Base-by-base conservation (phyloP, 2,888 invertebrate species). In the Meta bourneti region DNA sequence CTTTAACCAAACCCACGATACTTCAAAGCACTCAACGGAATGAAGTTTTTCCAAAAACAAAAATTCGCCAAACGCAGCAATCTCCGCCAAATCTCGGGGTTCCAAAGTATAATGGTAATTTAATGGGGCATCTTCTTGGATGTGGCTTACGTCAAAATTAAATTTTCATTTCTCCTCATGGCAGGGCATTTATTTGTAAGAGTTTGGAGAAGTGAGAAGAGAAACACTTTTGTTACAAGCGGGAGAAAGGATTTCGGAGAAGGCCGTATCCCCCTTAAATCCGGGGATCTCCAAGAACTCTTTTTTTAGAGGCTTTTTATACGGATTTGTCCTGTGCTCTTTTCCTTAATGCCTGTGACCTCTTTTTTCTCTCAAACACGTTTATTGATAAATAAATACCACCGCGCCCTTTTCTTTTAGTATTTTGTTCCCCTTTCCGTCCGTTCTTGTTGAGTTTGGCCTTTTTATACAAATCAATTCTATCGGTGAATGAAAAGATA, bases 141-240 rank as follows among this genome's bases (percentile, higher is more conserved):
- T 92, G 92, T 85, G 89, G 89, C 89, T 86, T 86, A 89, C 89
- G 92, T 92, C 89, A 88, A 92, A 92, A 92, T 92, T 92, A 92
- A 92, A 92, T 92, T 92, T 92, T 92, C 92, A 92, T 92, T 89
- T 89, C 89, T 92, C 89, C 89, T 92, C 85, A 81, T 89, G 91
- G 83, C 75, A 34, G 52, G 82, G 82, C 82, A 87, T 91, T 61
- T 61, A 61, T 61, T 91, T 82, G 91, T 87, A 83, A 86, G 80
- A 90, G 85, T 85, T 85, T 74, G 79, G 84, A 86, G 20, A 90
- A 90, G 89, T 84, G 89, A 74, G 80, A 90, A 79, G 87, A 82
- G 83, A 91, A 91, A 91, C 87, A 91, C 91, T 91, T 91, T 91
- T 83, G 87, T 82, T 83, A 87, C 69, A 91, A 80, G 86, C 90